Evolutionary conservation across 2,888 invertebrate species (phyloP).

Genomic region (Amphipoea oculea): DNA sequence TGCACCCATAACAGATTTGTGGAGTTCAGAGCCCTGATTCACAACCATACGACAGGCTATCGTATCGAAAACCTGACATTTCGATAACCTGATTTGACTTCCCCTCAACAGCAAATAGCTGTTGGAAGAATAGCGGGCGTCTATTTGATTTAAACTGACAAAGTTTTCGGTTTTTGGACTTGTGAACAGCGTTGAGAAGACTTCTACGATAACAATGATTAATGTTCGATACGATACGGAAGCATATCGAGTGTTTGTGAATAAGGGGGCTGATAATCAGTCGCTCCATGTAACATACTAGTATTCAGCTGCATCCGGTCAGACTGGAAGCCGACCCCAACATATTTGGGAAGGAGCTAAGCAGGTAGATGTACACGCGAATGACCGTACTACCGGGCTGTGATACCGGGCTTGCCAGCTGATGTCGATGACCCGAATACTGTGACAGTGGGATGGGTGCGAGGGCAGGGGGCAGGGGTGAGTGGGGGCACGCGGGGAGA

Average conservation of each 20-base stretch:
- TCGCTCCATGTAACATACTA: neutral
- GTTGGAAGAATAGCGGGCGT: too few species aligned
- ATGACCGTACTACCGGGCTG: conserved; percentile 27
- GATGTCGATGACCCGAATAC: conserved; percentile 82
- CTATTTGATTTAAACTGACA: too few species aligned
- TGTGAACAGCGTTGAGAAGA: too few species aligned
- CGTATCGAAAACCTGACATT: too few species aligned
- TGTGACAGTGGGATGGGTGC: conserved; percentile 62
- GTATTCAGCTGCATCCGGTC: neutral
- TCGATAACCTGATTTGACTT: too few species aligned
- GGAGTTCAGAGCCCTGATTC: neutral
- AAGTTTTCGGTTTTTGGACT: too few species aligned
- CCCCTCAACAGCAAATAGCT: too few species aligned
- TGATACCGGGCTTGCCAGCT: conserved; percentile 61
- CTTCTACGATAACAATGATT: too few species aligned
- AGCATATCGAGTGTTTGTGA: too few species aligned
- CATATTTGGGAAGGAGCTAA: too few species aligned
- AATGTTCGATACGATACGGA: too few species aligned
- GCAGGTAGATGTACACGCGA: neutral
- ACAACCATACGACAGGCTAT: too few species aligned
- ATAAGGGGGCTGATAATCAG: neutral
- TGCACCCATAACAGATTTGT: neutral
- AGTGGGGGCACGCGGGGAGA: conserved; percentile 12
- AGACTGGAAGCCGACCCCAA: neutral
- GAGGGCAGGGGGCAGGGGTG: conserved; percentile 32